These are phyloP conservation scores for Paratrypauchen microcephalus DNA, from an alignment of 2,797 vertebrate species.

Conservation along the genomic window DNA sequence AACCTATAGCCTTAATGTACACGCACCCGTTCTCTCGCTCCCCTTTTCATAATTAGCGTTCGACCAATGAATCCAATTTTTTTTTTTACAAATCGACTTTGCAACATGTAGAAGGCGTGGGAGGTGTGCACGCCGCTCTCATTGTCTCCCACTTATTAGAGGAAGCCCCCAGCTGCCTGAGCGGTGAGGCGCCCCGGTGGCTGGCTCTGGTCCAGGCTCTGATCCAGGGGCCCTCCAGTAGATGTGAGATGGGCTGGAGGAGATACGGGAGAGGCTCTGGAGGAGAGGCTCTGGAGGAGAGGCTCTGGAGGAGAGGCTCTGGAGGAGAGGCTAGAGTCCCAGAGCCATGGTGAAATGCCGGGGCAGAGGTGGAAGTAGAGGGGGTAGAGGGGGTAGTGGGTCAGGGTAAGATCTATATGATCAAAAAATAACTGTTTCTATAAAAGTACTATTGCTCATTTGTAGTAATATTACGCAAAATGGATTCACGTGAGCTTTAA, in stretches of 20 bases:
- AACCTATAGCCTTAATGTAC: slow-evolving; percentile 30
- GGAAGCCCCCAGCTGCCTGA: slow-evolving; percentile 77
- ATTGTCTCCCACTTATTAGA: slow-evolving; percentile 81
- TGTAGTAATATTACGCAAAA: no score
- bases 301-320: slow-evolving; percentile 35
- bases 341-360: background rate
- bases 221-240: slow-evolving; percentile 75
- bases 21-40: slow-evolving; percentile 19
- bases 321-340: slow-evolving; percentile 8
- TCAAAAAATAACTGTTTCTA: no score
- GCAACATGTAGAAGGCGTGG: slow-evolving; percentile 75
- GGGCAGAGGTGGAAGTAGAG: background rate
- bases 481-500: no score
- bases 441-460: no score
- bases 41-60: slow-evolving; percentile 54
- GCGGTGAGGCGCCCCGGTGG: slow-evolving; percentile 66
- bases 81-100: slow-evolving; percentile 61
- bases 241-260: slow-evolving; percentile 57
- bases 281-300: slow-evolving; percentile 55
- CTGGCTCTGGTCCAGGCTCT: slow-evolving; percentile 79
- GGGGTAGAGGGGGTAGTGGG: no score
- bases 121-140: slow-evolving; percentile 74
- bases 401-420: no score
- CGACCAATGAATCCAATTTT: slow-evolving; percentile 68
- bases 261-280: slow-evolving; percentile 42